Conservation (phyloP, 30 jellyfish, hydroid and myxozoan genomes). For the Aurelia aurita complex sp. Pacific region DNA sequence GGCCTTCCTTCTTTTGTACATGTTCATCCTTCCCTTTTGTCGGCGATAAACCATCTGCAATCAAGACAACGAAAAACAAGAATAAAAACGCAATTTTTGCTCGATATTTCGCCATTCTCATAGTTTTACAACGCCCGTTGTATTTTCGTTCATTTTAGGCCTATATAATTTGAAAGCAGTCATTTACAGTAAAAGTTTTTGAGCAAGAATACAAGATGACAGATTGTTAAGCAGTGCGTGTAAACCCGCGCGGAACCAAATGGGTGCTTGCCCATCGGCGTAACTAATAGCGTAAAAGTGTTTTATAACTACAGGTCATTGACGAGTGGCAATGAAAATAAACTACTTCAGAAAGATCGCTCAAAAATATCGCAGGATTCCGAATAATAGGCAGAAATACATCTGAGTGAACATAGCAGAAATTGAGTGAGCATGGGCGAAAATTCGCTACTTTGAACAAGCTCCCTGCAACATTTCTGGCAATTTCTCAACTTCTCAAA, state of each 20-base stretch:
- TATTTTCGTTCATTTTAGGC: slow-evolving; percentile 3
- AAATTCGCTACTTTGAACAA: no score
- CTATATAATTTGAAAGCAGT: not conserved
- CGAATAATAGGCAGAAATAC: no score
- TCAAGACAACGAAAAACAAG: not conserved
- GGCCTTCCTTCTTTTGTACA: not conserved
- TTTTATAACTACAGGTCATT: no score
- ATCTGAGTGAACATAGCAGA: no score
- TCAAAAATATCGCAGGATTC: no score
- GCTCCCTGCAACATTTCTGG: no score
- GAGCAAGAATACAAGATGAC: slow-evolving; percentile 30
- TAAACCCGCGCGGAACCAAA: slow-evolving; percentile 20
- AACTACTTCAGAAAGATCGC: no score
- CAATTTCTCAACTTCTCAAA: no score
- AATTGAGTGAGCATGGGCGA: no score
- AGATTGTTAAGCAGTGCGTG: slow-evolving; percentile 51
- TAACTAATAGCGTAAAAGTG: not conserved
- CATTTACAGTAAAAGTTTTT: slow-evolving; percentile 13
- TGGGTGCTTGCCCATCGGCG: slow-evolving; percentile 27
- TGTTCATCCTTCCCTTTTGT: slow-evolving; percentile 4
- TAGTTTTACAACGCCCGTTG: not conserved
- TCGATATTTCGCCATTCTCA: not conserved
- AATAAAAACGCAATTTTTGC: not conserved
- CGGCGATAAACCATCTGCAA: slow-evolving; percentile 1
- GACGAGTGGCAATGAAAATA: no score